Base-by-base conservation (phyloP, 2,797 vertebrate genomes). In the Hemitrygon akajei region DNA sequence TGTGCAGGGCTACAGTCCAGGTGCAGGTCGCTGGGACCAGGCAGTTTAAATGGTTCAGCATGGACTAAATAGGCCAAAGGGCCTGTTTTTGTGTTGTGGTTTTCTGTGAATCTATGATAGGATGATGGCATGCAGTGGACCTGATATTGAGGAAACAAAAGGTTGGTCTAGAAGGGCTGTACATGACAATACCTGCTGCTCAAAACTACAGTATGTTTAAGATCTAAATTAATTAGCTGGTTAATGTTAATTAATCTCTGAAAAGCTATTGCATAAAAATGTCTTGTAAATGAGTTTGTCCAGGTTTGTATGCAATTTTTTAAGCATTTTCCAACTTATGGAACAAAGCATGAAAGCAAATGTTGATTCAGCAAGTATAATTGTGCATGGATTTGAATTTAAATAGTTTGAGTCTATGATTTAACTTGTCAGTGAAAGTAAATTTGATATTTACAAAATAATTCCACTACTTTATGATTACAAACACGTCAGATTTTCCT, bases 191-290 rank as follows among this genome's bases (percentile, higher is more conserved):
- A 30, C 60, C 6, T 10, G 60, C 60, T 89, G 7, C 20, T 75
- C 22, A 75, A 75, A 7, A 75, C 71, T 22, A 47, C 47, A 47
- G 47, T 47, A 7, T 58, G 82, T 12, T 86, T 27, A 84, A 11
- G 22, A 63, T 30, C 81, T 27, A 7, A 27, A 30, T n/a, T n/a
- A 47, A 47, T 47, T 47, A 47, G 47, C 4, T 47, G 47, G 25
- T 87, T 34, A 34, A 7, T 66, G 56, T 14, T 47, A 58, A 60
- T 14, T 25, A 60, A 1, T 30, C 10, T 94, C 1, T 91, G 30
- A 66, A 93, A 94, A 95, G 76, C 6, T 94, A 0, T 66, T 6
- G 0, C 60, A 89, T 34, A 87, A 86, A 14, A 18, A 60, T 63
- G 84, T 58, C 4, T 63, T n/a, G 16, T 6, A 77, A 77, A 30